These are phyloP conservation scores for Physella acuta DNA, from an alignment of 1,140 invertebrate species.

Conservation along the genomic window DNA sequence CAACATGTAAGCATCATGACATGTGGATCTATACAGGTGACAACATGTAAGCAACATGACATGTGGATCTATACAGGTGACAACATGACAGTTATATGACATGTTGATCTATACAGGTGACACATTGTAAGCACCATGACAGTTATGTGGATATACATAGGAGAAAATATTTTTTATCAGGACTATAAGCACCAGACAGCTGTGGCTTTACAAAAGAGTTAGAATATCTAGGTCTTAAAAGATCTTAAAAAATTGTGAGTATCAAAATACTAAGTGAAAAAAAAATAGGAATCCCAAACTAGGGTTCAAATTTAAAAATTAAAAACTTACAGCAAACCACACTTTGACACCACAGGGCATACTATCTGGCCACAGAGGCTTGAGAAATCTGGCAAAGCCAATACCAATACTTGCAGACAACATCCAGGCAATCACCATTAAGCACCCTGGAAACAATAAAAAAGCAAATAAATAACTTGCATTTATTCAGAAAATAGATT, in stretches of 20 bases:
- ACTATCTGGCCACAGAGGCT: constrained; percentile 32
- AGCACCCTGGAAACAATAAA: constrained; percentile 19
- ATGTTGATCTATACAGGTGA: too few species aligned
- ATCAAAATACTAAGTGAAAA: not conserved
- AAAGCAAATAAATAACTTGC: too few species aligned
- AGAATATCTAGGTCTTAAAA: not conserved
- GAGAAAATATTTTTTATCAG: not conserved
- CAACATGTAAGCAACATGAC: too few species aligned
- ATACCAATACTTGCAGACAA: constrained; percentile 38
- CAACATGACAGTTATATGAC: too few species aligned
- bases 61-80: too few species aligned
- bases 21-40: too few species aligned
- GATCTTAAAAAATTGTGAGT: not conserved
- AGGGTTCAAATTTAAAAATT: not conserved
- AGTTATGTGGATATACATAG: not conserved
- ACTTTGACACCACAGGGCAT: constrained; percentile 33
- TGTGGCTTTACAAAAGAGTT: not conserved
- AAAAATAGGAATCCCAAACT: not conserved
- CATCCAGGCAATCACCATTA: constrained; percentile 43
- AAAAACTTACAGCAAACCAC: constrained; percentile 33
- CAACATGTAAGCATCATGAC: too few species aligned
- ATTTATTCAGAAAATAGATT: too few species aligned
- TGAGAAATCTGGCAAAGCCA: constrained; percentile 35
- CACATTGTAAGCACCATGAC: not conserved
- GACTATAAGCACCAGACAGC: not conserved